These are phyloP conservation scores for Oeneis ivallda DNA, from an alignment of 2,888 invertebrate genomes.

Conservation along the genomic window DNA sequence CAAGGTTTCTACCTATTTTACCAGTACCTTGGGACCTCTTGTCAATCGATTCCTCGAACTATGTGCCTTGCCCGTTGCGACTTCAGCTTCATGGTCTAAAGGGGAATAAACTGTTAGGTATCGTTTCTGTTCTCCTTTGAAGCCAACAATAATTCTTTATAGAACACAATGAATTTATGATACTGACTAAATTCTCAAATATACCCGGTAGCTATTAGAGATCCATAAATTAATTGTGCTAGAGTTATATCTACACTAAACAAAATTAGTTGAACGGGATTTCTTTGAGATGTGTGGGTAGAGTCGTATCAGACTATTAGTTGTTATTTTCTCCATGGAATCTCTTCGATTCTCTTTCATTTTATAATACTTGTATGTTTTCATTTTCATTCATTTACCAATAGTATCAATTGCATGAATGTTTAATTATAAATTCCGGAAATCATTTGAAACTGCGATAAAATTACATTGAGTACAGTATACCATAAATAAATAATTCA, in stretches of 20 bases:
- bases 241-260: background rate
- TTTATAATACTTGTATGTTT: too few relatives aligned
- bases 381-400: background rate
- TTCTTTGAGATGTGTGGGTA: background rate
- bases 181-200: background rate
- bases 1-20: too few relatives aligned
- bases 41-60: too few relatives aligned
- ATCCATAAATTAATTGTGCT: conserved; percentile 6
- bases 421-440: background rate
- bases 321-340: background rate
- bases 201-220: background rate
- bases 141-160: too few relatives aligned
- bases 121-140: too few relatives aligned
- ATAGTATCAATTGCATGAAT: background rate
- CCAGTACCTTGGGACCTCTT: too few relatives aligned
- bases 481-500: conserved; percentile 12
- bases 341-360: background rate
- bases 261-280: too few relatives aligned
- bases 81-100: too few relatives aligned
- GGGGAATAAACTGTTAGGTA: too few relatives aligned
- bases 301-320: background rate
- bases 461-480: background rate
- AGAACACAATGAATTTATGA: background rate
- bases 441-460: background rate
- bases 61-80: too few relatives aligned